Evolutionary conservation across 2,888 invertebrate species (phyloP).

Genomic region (Lasioglossum zephyrum): DNA sequence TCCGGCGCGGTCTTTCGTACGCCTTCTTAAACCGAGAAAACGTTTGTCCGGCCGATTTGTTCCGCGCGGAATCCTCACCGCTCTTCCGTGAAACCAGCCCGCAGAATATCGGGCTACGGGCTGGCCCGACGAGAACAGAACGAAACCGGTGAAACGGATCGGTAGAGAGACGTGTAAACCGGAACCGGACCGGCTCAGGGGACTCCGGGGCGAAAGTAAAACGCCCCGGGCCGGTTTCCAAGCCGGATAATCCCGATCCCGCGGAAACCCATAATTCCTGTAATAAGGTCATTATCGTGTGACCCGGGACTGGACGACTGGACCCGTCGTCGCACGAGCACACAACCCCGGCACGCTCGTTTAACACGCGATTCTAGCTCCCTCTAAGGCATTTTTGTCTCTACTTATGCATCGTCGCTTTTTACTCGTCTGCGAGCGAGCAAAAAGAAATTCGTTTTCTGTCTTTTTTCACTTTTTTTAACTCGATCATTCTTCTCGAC

Average conservation of each 20-base stretch:
- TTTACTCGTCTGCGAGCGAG: neutral
- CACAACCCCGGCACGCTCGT: constrained; percentile 21
- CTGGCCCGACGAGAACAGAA: neutral
- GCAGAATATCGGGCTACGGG: neutral
- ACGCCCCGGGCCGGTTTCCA: constrained; percentile 54
- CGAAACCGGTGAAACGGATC: neutral
- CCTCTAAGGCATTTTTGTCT: neutral
- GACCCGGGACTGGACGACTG: constrained; percentile 63
- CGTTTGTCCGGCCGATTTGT: constrained; percentile 5
- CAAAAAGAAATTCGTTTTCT: neutral
- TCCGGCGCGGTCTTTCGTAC: neutral
- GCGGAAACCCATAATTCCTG: constrained; percentile 68
- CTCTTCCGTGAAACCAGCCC: constrained; percentile 12
- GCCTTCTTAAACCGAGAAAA: neutral
- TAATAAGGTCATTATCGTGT: constrained; percentile 75
- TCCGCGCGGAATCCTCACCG: constrained; percentile 10
- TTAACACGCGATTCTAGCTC: neutral
- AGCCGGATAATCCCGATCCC: constrained; percentile 54
- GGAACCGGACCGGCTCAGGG: constrained; percentile 32
- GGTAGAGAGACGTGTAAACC: constrained; percentile 38
- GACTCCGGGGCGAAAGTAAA: constrained; percentile 45
- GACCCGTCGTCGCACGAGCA: constrained; percentile 34
- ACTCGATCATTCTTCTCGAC: neutral
- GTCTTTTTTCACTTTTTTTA: neutral
- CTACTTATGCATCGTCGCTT: neutral